Evolutionary conservation across 2,797 vertebrate genomes (phyloP), one percentile per base, ranked within the genome.

Genomic region (Heterohyrax brucei): DNA sequence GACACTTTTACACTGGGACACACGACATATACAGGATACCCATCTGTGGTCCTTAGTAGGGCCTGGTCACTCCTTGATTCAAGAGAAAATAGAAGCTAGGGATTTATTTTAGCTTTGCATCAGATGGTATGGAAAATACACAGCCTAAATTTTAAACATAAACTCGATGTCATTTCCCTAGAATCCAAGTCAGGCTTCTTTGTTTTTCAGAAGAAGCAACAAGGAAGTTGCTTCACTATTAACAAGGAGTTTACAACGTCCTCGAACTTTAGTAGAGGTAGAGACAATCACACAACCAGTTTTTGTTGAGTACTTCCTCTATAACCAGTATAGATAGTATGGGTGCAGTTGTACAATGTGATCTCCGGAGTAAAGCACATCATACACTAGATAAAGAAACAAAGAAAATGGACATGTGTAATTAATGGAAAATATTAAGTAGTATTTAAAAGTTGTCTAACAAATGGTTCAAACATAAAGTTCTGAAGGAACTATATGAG

Each of bases 391-490:
- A 56, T 76, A 50, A 83, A 39, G 19, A 93, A 78, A 78, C 8
- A 28, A 44, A 79, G 48, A 10, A 91, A 78, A 78, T 10, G n/a
- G 33, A 19, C 5, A 30, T 33, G 68, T 33, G 56, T 46, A 87
- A 73, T 50, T 80, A 73, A 56, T 6, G 13, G 26, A 77, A 88
- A 91, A 44, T 50, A 87, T 56, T 48, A 83, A 72, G 8, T 2
- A 13, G 50, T n/a, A 28, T 79, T 91, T 92, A 56, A 95, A 91
- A 87, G 48, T 86, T 81, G 24, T 70, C 84, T 50, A 93, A 68
- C 39, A 86, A 39, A 87, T 76, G 30, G 24, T 86, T 89, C 81
- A 92, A 61, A 14, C 26, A 21, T 56, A 62, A 88, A 93, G 19
- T 81, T 10, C 59, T 92, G 56, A 21, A 56, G 78, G 59, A 86